Evolutionary conservation across 1,140 invertebrate species (phyloP), one percentile per base, ranked within the genome.

Genomic region (Drosophila busckii): DNA sequence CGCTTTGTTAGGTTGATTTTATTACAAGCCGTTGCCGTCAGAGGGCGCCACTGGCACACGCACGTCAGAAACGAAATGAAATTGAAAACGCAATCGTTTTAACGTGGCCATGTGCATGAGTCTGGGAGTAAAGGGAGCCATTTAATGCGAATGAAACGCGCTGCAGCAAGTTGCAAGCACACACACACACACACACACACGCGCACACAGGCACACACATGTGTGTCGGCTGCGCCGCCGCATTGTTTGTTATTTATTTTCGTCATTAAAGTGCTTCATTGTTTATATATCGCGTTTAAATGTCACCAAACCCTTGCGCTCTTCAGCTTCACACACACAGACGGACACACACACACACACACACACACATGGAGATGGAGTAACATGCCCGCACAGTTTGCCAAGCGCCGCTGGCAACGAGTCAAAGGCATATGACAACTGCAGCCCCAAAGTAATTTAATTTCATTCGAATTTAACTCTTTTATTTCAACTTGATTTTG

Each of bases 71-170:
- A 80, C 59, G 64, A 80, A 80, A 73, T 82, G 75, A 82, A 82
- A 82, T 82, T 82, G 75, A 70, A 73, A 82, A 70, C 75, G 75
- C 69, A 82, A 82, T 75, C 75, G 65, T 37, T 73, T 73, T 73
- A 50, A 73, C 58, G 80, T 71, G 64, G 68, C 58, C 37, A 28
- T 41, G 37, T 9, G 38, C 23, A n/a, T n/a, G n/a, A n/a, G n/a
- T n/a, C n/a, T n/a, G n/a, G n/a, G n/a, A n/a, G n/a, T n/a, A n/a
- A n/a, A n/a, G n/a, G n/a, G 64, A 64, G 60, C 61, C 62, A 44
- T 80, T 80, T 64, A 78, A 71, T 80, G 66, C 55, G 35, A 45
- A 64, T 44, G 53, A 23, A 10, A 9, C 44, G 26, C 55, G 31
- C 29, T 73, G 69, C 56, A 63, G 46, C 58, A 52, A 23, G 56